Evolutionary conservation across 2,888 invertebrate species (phyloP).

Genomic region (Agelastica alni): DNA sequence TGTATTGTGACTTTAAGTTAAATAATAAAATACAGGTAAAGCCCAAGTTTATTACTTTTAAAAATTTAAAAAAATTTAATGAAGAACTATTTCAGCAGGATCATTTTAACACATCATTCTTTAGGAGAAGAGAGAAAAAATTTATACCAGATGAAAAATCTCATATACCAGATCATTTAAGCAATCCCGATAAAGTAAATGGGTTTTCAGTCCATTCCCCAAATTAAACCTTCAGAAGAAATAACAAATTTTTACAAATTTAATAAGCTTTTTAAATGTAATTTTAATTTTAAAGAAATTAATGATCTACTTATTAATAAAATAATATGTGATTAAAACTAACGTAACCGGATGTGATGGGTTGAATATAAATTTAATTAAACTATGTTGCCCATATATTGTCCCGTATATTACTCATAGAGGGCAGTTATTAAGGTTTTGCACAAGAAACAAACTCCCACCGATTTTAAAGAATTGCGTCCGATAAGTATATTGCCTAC

Average conservation of each 20-base stretch:
- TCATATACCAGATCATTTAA: not conserved
- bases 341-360: slow-evolving; percentile 9
- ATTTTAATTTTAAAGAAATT: slow-evolving; percentile 13
- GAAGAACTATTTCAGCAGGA: too few species aligned
- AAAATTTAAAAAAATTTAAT: too few species aligned
- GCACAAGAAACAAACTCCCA: too few species aligned
- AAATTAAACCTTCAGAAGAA: slow-evolving; percentile 1
- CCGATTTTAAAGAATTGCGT: too few species aligned
- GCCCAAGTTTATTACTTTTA: too few species aligned
- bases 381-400: slow-evolving; percentile 6
- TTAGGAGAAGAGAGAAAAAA: too few species aligned
- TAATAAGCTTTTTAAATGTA: not conserved
- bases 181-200: not conserved
- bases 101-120: too few species aligned
- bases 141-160: too few species aligned
- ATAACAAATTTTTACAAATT: slow-evolving; percentile 6
- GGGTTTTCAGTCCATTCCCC: not conserved
- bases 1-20: too few species aligned
- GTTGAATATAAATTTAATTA: not conserved
- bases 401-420: slow-evolving; percentile 1
- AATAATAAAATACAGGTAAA: too few species aligned
- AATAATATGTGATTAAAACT: slow-evolving; percentile 1
- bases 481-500: too few species aligned
- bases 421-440: too few species aligned
- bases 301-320: slow-evolving; percentile 9